Base-by-base conservation (phyloP, 2,888 invertebrate species). In the Campaea margaritaria region DNA sequence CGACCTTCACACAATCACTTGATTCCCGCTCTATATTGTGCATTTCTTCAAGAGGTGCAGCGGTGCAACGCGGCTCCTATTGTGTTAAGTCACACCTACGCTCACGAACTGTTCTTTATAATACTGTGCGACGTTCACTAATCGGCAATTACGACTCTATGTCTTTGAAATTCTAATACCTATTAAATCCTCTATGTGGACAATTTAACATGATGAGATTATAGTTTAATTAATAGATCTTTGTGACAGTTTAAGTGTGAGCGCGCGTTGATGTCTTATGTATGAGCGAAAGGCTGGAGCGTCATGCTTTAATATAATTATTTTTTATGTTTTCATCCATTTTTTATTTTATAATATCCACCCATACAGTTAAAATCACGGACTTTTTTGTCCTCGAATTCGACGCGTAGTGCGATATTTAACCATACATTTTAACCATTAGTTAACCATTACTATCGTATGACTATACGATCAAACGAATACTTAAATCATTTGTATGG, bases 1-100 rank as follows among this genome's bases (percentile, higher is more conserved):
- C 78, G 81, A 83, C 87, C 86, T 87, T 87, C 85, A 77, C 66
- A 48, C 49, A 49, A 68, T 72, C 76, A 64, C 70, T 74, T 72
- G 68, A 75, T 55, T 78, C 79, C 82, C 82, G 78, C 76, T 80
- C 77, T 72, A 76, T 76, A 75, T 75, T 69, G 69, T 71, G 72
- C 73, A 72, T 68, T 72, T 73, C 70, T 70, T 70, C 68, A 60
- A 59, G 41, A 61, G 55, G 62, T 72, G 67, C 66, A 70, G 15
- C 54, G 50, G n/a, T 59, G 62, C 61, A 59, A 13, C 39, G 31
- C n/a, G 3, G 36, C 2, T 46, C 44, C 48, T 21, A 53, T 53
- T 58, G 41, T 54, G 9, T 2, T 21, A 5, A 21, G 16, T 9
- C 21, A 46, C 49, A 34, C 44, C 46, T 36, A 49, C 54, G 27